phyloP scores from a whole-genome alignment of 2,113 vertebrate genomes.

The Festucalex cinctus region DNA sequence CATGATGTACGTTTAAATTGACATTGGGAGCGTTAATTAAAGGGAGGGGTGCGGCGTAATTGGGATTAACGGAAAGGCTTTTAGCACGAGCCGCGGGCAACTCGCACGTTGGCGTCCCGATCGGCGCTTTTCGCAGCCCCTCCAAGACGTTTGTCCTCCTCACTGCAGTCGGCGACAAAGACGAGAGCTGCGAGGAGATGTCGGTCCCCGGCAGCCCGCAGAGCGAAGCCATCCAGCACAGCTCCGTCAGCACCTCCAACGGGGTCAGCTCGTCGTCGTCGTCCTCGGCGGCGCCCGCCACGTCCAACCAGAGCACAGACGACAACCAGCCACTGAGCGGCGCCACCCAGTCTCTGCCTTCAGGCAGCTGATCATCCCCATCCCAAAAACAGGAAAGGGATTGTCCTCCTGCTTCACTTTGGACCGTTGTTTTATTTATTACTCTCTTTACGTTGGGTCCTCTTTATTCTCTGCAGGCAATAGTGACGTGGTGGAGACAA shows the following conservation, averaged over 20 bases:
- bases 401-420: constrained; percentile 72
- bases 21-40: constrained; percentile 79
- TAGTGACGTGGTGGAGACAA: constrained; percentile 69
- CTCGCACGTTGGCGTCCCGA: constrained; percentile 49
- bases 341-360: constrained; percentile 80
- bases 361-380: constrained; percentile 87
- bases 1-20: constrained; percentile 80
- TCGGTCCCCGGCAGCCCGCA: constrained; percentile 92
- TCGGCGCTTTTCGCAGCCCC: neutral
- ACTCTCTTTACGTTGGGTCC: constrained; percentile 30
- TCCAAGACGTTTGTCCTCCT: neutral
- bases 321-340: constrained; percentile 76
- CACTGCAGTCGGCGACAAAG: constrained; percentile 84
- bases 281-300: constrained; percentile 76
- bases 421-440: constrained; percentile 69
- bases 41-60: constrained; percentile 62
- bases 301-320: constrained; percentile 87
- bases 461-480: constrained; percentile 48
- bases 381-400: constrained; percentile 28
- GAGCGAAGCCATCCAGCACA: constrained; percentile 93
- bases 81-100: constrained; percentile 40
- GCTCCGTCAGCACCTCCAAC: constrained; percentile 96
- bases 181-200: constrained; percentile 93
- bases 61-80: constrained; percentile 69
- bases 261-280: constrained; percentile 86